Evolutionary conservation across 2,888 invertebrate genomes (phyloP).

Genomic region (Cephus rjabovi): DNA sequence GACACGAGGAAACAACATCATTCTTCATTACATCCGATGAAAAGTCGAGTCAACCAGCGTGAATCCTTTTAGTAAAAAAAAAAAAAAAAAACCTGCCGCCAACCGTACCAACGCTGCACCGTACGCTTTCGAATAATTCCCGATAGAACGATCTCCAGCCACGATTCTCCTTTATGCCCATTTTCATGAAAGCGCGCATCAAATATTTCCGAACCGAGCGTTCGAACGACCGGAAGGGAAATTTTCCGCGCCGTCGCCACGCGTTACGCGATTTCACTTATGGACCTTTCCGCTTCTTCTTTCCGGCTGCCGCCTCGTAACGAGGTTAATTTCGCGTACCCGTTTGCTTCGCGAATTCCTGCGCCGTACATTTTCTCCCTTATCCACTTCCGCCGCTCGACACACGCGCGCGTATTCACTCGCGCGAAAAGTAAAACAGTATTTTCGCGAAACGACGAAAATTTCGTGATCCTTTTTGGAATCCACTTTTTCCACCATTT

Average conservation of each 20-base stretch:
- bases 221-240: conserved; percentile 54
- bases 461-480: background rate
- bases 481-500: background rate
- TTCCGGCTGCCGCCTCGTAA: conserved; percentile 9
- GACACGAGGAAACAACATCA: background rate
- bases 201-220: background rate
- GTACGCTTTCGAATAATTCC: background rate
- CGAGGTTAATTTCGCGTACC: background rate
- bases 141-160: background rate
- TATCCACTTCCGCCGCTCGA: conserved; percentile 20
- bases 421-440: background rate
- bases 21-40: background rate
- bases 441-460: background rate
- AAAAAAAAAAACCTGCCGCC: background rate
- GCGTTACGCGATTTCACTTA: conserved; percentile 17
- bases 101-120: background rate
- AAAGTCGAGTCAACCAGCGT: background rate
- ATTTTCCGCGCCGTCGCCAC: conserved; percentile 53
- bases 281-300: conserved; percentile 31
- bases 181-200: background rate
- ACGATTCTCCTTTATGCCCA: background rate
- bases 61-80: background rate
- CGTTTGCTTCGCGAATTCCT: conserved; percentile 26
- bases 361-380: conserved; percentile 25
- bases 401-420: background rate